Conservation (phyloP, 2,797 vertebrate genomes). For the Alcedo atthis region DNA sequence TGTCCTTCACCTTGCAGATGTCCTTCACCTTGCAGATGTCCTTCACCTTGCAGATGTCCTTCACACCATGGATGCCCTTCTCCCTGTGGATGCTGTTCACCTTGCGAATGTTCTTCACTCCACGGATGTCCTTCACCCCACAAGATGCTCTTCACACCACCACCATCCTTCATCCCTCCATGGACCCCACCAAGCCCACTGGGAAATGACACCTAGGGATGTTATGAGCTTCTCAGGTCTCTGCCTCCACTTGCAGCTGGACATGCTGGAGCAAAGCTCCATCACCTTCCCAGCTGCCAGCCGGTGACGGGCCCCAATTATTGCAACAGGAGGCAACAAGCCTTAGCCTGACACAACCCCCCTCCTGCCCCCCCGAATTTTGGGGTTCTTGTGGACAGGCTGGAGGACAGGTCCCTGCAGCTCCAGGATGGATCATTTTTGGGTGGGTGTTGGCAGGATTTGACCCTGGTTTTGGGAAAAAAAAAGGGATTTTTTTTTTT, state of each 20-base stretch:
- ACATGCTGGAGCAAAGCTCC: fast-evolving
- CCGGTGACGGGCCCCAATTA: neutral
- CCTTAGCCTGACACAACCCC: neutral
- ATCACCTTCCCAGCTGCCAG: neutral
- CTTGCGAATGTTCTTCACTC: fast-evolving
- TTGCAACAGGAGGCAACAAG: slow-evolving; percentile 6
- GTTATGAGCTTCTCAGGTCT: neutral
- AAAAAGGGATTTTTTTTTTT: neutral
- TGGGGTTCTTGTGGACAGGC: neutral
- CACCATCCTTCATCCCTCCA: neutral
- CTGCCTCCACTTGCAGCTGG: fast-evolving
- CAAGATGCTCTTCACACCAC: neutral
- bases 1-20: no score
- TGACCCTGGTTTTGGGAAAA: neutral
- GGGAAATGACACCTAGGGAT: fast-evolving
- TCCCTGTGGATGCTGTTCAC: fast-evolving
- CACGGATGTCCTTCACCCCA: fast-evolving
- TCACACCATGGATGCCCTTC: neutral
- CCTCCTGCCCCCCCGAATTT: neutral
- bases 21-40: fast-evolving
- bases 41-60: fast-evolving
- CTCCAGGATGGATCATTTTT: neutral
- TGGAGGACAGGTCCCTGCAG: neutral
- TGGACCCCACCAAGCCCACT: fast-evolving
- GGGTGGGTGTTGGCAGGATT: neutral